Evolutionary conservation across 2,113 vertebrate species (phyloP).

Genomic region (Phalacrocorax brasilianus): DNA sequence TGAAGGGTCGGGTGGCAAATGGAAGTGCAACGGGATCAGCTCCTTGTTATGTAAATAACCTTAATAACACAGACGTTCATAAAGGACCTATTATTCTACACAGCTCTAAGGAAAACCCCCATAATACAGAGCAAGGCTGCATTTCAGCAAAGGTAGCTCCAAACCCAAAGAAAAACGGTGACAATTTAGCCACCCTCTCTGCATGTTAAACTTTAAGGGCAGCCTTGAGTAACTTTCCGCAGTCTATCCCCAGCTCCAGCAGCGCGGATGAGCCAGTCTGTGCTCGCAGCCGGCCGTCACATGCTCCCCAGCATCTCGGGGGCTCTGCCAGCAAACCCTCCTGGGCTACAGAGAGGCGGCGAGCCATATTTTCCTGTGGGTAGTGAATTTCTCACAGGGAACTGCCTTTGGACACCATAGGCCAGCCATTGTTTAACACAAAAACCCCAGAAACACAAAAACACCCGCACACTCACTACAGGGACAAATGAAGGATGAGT

Average conservation of each 20-base stretch:
- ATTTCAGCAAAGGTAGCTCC: not conserved
- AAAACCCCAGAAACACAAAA: not conserved
- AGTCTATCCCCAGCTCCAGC: not conserved
- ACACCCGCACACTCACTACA: not conserved
- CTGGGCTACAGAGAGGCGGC: not conserved
- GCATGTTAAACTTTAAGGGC: not conserved
- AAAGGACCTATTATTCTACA: not conserved
- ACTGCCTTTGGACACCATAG: slow-evolving; percentile 8
- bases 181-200: not conserved
- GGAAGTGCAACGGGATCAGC: not conserved
- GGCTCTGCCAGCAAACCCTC: slow-evolving; percentile 33
- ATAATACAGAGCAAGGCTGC: not conserved
- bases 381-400: slow-evolving; percentile 30
- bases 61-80: not conserved
- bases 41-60: slow-evolving; percentile 33
- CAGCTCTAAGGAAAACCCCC: not conserved
- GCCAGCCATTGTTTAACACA: not conserved
- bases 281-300: not conserved
- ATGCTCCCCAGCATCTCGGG: not conserved
- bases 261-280: not conserved
- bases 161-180: not conserved
- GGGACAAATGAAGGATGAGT: not conserved
- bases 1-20: not conserved
- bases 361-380: not conserved
- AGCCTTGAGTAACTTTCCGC: not conserved